Evolutionary conservation across 2,888 invertebrate genomes (phyloP), one percentile per base, ranked within the genome.

Genomic region (Lasioglossum oenotherae): DNA sequence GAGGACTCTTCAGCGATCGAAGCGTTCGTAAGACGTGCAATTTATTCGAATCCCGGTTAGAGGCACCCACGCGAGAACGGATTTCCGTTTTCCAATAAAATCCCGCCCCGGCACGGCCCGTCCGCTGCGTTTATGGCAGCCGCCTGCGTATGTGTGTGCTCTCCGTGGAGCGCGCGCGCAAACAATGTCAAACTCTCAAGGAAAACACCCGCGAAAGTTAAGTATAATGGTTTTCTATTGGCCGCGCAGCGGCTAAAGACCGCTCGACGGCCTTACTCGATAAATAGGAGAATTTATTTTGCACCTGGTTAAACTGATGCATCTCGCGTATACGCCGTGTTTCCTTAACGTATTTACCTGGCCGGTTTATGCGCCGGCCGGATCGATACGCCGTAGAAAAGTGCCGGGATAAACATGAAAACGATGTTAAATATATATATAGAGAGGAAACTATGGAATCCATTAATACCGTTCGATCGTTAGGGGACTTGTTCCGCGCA

Each of bases 71-170:
- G 88, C 89, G 73, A 80, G 84, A 91, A 83, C 90, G 90, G 88
- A 92, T 91, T 92, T 92, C 92, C 92, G 91, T 91, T 91, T 91
- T 88, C 91, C 92, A 89, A 92, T 92, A 92, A 90, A 91, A 92
- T 87, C 88, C 81, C 31, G 31, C 87, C 60, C 38, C 71, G 38
- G 80, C 78, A 64, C 87, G 74, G 78, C 78, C 57, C 87, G 75
- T 84, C 79, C 77, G 80, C 64, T 75, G 84, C 76, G 84, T 88
- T 77, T 90, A 84, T 81, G 23, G 78, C 80, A 77, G 82, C 69
- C 57, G 46, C 69, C 57, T 27, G 67, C 69, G 35, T 71, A 31
- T 19, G 35, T 35, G 67, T 38, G 77, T 12, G 14, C 14, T 27
- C 53, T 10, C 23, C 38, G 64, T 41, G 23, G 46, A 60, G 49